Conservation (phyloP, 2,888 invertebrate species). For the Buathra laborator region DNA sequence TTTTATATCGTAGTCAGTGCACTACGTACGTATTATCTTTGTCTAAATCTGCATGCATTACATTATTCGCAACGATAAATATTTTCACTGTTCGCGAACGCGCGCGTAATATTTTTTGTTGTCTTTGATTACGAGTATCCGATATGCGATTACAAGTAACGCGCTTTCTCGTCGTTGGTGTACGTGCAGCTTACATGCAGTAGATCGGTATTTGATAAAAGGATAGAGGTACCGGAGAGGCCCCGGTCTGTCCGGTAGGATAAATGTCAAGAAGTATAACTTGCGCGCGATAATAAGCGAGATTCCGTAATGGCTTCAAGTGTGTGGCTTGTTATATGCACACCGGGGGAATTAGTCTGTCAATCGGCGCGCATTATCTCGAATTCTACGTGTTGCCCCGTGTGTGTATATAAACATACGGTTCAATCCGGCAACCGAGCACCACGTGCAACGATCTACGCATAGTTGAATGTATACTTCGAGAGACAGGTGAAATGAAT, state of each 20-base stretch:
- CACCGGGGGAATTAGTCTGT: constrained; percentile 65
- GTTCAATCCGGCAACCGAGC: not conserved
- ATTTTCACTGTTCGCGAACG: constrained; percentile 12
- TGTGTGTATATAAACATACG: constrained; percentile 5
- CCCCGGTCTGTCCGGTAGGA: constrained; percentile 56
- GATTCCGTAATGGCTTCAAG: constrained; percentile 12
- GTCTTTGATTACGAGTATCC: constrained; percentile 36
- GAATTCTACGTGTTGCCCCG: constrained; percentile 21
- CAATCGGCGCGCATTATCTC: constrained; percentile 66
- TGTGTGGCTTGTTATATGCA: constrained; percentile 8
- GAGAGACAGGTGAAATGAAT: constrained; percentile 62
- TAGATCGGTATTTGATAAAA: constrained; percentile 61
- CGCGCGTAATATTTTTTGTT: constrained; percentile 10
- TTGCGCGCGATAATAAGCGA: constrained; percentile 64
- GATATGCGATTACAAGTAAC: constrained; percentile 32
- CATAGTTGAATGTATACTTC: constrained; percentile 14
- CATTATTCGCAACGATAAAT: constrained; percentile 44
- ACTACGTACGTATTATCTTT: not conserved
- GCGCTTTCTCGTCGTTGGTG: constrained; percentile 38
- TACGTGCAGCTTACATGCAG: constrained; percentile 3
- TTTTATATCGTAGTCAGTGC: not conserved
- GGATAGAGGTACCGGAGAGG: not conserved
- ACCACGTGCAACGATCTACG: not conserved
- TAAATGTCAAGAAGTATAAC: constrained; percentile 68
- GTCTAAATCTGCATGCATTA: constrained; percentile 26